Evolutionary conservation across 23 tunicate genomes (phyloP), one percentile per base, ranked within the genome.

Genomic region (Halocynthia roretzi): DNA sequence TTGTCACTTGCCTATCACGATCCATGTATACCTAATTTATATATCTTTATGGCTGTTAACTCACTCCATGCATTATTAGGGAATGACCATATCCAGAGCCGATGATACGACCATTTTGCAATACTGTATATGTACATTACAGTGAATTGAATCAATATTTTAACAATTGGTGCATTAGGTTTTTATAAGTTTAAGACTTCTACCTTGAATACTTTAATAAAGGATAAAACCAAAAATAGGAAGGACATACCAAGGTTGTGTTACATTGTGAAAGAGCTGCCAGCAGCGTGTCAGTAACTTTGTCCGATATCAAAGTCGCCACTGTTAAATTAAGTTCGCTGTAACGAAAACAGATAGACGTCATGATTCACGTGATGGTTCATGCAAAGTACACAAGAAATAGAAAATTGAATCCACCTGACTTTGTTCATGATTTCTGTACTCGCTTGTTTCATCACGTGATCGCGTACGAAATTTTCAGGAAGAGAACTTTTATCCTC

Each of bases 251-350:
- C 96, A 89, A 62, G 6, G 77, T 60, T 7, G 87, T 11, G 52
- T 89, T 89, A 75, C 96, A 78, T 55, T 89, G 96, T 6, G 96
- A 89, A 8, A 89, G 55, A 8, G 89, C 85, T n/a, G 88, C 87
- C 61, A 89, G 75, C 10, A 89, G 84, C 23, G 82, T 75, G 73
- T 89, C 96, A 14, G 89, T 80, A 10, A 89, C 84, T 80, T 84
- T 89, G 81, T 89, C 89, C 72, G 96, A 89, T 51, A 89, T 89
- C 80, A 84, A 21, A 21, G 89, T 84, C 15, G 89, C 96, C 44
- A 89, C 87, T n/a, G 85, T 55, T 48, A 89, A 68, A 70, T 89
- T 89, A 21, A 89, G 62, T 44, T 84, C 86, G 80, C 96, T 89
- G 89, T 65, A 65, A 65, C 19, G 15, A 65, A 65, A 15, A 65